Conservation (phyloP, 2,797 vertebrate genomes). For the Molossus alvarezi region DNA sequence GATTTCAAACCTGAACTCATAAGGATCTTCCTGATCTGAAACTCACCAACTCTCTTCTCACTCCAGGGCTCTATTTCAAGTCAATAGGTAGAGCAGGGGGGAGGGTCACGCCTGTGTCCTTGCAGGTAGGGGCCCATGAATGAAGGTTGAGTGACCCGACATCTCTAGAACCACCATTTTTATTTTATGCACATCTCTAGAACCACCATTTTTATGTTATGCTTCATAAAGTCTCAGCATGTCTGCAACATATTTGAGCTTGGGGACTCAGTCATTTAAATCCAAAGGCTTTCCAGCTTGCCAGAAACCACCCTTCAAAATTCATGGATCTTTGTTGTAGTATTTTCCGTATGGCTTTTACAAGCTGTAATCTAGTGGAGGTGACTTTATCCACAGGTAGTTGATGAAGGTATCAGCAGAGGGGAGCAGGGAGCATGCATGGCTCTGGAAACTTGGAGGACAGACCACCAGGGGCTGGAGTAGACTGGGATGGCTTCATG, state of each 20-base stretch:
- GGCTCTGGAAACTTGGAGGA: background rate
- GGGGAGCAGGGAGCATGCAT: background rate
- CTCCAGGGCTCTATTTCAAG: background rate
- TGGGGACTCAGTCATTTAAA: background rate
- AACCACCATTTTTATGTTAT: background rate
- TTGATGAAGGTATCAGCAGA: no score
- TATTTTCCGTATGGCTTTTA: background rate
- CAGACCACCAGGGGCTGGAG: background rate
- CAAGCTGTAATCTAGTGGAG: background rate
- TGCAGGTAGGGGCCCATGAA: background rate
- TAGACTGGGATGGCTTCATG: background rate
- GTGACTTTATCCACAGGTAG: background rate
- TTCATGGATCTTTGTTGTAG: background rate
- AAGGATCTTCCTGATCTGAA: background rate
- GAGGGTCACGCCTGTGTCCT: background rate
- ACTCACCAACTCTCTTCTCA: background rate
- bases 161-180: background rate
- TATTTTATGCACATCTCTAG: background rate
- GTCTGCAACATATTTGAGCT: conserved; percentile 12
- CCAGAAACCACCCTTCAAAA: background rate
- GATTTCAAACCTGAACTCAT: background rate
- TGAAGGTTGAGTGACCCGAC: background rate
- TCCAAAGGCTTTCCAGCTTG: background rate
- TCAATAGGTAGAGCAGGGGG: background rate
- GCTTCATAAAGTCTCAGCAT: background rate